Base-by-base conservation (phyloP, 2,888 invertebrate genomes). In the Cylloceria caligata region DNA sequence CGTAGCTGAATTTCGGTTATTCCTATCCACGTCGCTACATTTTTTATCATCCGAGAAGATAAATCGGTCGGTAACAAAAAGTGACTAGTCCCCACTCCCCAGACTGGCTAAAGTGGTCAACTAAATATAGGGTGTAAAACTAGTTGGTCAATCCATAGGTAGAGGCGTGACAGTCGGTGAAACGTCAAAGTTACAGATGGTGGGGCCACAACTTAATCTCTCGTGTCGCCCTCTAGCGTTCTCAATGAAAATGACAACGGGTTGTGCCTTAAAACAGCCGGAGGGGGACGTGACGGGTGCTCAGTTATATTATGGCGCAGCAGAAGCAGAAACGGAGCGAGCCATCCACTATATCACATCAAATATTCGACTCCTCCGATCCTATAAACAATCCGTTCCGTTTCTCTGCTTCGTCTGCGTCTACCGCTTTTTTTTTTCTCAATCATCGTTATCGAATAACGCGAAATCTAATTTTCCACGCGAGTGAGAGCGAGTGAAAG, bases 231-330 rank as follows among this genome's bases (percentile, higher is more conserved):
- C 13, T 13, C 55, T 57, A 24, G 6, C 7, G 49, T 16, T 7
- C 0, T 3, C 16, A n/a, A 45, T 45, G 21, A 21, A 47, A 49
- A 21, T 21, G 49, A 11, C 27, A 27, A 2, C 13, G 7, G 9
- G 39, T 9, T 11, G 9, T 7, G 5, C n/a, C n/a, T n/a, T n/a
- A 30, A 30, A 30, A 30, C 6, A 9, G n/a, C 1, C 1, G 7
- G 30, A 0, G 24, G 55, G 57, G 2, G n/a, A 5, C 7, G 3
- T 60, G 19, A 60, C 60, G 60, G 60, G 36, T 60, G 34, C 42
- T 27, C 72, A 81, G 77, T 81, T 78, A 74, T 74, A 74, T 74
- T 81, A 81, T 78, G 81, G 81, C 78, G 78, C 74, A 81, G 68
- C 73, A 74, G 81, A 74, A 81, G 78, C 69, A 74, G 81, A 49